Evolutionary conservation across 2,888 invertebrate genomes (phyloP).

Genomic region (Steinernema scapterisci): DNA sequence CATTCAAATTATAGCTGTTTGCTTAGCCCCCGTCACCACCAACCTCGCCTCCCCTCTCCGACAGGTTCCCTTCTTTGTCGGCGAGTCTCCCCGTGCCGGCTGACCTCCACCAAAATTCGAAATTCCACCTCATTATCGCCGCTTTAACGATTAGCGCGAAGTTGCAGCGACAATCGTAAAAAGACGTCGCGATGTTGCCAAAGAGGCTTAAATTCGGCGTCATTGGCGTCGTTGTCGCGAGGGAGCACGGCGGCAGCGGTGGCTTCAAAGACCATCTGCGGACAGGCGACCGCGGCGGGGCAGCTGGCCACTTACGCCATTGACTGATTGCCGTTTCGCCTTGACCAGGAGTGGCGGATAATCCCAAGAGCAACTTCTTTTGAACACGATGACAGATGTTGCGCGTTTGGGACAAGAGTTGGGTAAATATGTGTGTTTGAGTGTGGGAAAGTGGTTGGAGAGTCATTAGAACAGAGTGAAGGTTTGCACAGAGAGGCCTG

Average conservation of each 20-base stretch:
- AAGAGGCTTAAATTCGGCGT: slow-evolving; percentile 10
- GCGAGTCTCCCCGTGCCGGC: not conserved
- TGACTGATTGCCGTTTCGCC: slow-evolving; percentile 29
- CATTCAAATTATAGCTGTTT: not conserved
- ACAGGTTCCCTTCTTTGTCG: slow-evolving; percentile 24
- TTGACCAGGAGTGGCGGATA: slow-evolving; percentile 23
- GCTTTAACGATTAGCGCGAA: slow-evolving; percentile 31
- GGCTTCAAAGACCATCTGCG: slow-evolving; percentile 5
- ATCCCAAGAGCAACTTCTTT: slow-evolving; percentile 14
- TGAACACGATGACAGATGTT: not conserved
- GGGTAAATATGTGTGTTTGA: not conserved
- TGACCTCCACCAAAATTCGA: slow-evolving; percentile 12
- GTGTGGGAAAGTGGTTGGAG: no score
- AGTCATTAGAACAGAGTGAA: no score
- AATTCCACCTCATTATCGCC: slow-evolving; percentile 27
- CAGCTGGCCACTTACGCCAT: slow-evolving; percentile 28
- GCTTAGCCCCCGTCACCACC: not conserved
- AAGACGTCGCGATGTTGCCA: slow-evolving; percentile 27
- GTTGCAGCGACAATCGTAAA: not conserved
- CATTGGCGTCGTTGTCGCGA: not conserved
- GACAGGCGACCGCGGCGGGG: not conserved
- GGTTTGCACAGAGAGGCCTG: no score
- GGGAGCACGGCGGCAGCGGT: not conserved
- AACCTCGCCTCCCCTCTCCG: slow-evolving; percentile 8
- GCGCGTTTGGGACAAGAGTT: not conserved